Evolutionary conservation across 1,140 invertebrate genomes (phyloP).

Genomic region (Megalonaias nervosa): DNA sequence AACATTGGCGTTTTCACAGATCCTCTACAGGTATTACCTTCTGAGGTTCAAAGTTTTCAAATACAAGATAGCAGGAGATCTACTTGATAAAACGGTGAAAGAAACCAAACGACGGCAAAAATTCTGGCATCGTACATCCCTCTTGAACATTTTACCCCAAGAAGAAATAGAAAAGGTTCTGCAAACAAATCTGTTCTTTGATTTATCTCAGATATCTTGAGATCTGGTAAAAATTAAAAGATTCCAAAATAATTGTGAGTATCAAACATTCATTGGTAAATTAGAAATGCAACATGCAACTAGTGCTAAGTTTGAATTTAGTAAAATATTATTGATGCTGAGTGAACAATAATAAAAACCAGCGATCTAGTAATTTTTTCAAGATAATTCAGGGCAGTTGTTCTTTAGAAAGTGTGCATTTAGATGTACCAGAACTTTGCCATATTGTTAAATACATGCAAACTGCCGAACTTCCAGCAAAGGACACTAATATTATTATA

Average conservation of each 20-base stretch:
- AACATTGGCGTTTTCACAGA: conserved; percentile 48
- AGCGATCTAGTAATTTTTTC: no score
- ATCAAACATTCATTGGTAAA: no score
- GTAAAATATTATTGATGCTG: no score
- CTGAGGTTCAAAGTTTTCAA: conserved; percentile 71
- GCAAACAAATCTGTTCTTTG: neutral
- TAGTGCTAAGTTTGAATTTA: no score
- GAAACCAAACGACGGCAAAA: neutral
- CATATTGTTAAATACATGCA: no score
- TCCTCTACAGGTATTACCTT: conserved; percentile 79
- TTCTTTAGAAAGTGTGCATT: no score
- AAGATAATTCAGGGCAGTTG: no score
- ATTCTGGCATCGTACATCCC: neutral
- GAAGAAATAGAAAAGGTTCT: neutral
- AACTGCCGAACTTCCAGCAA: no score
- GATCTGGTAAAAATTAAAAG: neutral
- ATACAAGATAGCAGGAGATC: neutral
- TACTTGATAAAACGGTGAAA: neutral
- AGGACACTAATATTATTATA: no score
- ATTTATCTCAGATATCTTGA: neutral
- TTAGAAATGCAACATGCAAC: no score
- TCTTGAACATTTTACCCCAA: neutral
- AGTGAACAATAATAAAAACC: no score
- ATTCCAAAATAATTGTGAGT: neutral
- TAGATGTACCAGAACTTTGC: no score